Base-by-base conservation (phyloP, 2,888 invertebrate species). In the Syritta pipiens region DNA sequence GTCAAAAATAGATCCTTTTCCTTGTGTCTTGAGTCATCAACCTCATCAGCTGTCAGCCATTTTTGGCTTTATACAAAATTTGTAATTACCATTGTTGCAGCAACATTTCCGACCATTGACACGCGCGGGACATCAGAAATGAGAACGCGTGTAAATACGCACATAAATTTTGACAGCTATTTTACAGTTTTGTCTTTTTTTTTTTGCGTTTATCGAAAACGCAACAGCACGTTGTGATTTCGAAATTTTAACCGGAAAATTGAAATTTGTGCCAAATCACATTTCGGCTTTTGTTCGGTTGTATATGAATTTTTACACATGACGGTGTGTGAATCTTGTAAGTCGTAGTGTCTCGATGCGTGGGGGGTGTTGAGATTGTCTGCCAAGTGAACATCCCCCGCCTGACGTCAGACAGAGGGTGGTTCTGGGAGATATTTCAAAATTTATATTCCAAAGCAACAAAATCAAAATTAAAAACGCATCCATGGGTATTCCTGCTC, bases 11-110 rank as follows among this genome's bases (percentile, higher is more conserved):
- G 19, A 28, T 24, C 28, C 12, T 48, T 6, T 37, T 26, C 17
- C 26, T 26, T 14, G 9, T 30, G 10, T 53, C 22, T n/a, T 71
- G 62, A 71, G 55, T 71, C 71, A 71, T 71, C 62, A 71, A 62
- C 62, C 62, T 10, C 62, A 48, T 48, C 46, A 62, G 19, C 37
- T 55, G 17, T 53, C 26, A 30, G 20, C 20, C 14, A 65, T 30
- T 63, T 63, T 30, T 49, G 12, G n/a, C n/a, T n/a, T n/a, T n/a
- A n/a, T n/a, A n/a, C n/a, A n/a, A n/a, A n/a, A n/a, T n/a, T n/a
- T n/a, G n/a, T n/a, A n/a, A n/a, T n/a, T n/a, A n/a, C n/a, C n/a
- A 22, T 37, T 42, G 5, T 19, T 10, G 44, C 22, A 51, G 32
- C 6, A 5, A 19, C 30, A 19, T 19, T 17, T 6, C 10, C 44